These are phyloP conservation scores for Nebria brevicollis DNA, from an alignment of 2,888 invertebrate genomes.

Conservation along the genomic window DNA sequence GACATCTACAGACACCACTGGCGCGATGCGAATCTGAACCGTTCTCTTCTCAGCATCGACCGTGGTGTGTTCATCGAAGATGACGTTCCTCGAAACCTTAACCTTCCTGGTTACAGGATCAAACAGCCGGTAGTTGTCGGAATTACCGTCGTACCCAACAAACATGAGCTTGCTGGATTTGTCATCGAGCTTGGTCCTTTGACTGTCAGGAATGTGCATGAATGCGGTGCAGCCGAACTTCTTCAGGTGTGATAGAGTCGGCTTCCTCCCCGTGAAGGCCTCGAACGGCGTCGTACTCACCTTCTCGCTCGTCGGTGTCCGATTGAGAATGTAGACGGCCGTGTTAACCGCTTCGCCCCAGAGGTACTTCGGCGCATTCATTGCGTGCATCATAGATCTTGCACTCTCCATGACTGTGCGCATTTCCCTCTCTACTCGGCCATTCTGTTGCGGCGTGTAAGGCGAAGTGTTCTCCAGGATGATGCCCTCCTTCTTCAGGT, in stretches of 20 bases:
- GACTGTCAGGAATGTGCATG: neutral
- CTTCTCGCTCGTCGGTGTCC: slow-evolving; percentile 36
- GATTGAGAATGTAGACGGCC: slow-evolving; percentile 40
- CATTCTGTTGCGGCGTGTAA: too few relatives aligned
- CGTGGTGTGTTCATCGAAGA: slow-evolving; percentile 40
- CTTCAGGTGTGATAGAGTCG: slow-evolving; percentile 15
- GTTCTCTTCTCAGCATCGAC: slow-evolving; percentile 9
- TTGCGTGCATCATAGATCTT: slow-evolving; percentile 48
- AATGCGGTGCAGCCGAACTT: slow-evolving; percentile 5
- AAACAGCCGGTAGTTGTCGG: neutral
- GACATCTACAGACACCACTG: too few relatives aligned
- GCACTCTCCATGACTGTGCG: slow-evolving; percentile 54
- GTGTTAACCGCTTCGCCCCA: slow-evolving; percentile 32
- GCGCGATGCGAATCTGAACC: slow-evolving; percentile 7
- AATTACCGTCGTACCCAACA: slow-evolving; percentile 15
- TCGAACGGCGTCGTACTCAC: slow-evolving; percentile 39
- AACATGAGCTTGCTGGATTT: neutral
- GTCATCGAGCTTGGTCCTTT: slow-evolving; percentile 21
- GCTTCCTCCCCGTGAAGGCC: slow-evolving; percentile 35
- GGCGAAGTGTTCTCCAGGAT: too few relatives aligned
- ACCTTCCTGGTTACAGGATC: neutral
- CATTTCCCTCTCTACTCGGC: slow-evolving; percentile 54
- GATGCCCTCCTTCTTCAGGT: too few relatives aligned
- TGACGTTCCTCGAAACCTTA: slow-evolving; percentile 49
- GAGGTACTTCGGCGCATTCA: slow-evolving; percentile 19